These are phyloP conservation scores for Lasioglossum villosulum DNA, from an alignment of 2,888 invertebrate genomes.

Conservation along the genomic window DNA sequence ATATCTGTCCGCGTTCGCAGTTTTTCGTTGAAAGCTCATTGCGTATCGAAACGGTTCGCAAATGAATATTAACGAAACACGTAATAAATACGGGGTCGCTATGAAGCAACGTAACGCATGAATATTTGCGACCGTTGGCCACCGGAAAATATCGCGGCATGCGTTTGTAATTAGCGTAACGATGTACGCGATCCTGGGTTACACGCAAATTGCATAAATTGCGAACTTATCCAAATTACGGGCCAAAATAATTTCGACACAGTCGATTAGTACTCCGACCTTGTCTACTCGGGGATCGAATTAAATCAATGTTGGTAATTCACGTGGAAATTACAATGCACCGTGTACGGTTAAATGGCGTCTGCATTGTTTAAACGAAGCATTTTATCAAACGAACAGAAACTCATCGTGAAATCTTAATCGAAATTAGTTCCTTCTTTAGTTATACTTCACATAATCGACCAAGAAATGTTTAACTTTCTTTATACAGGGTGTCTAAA, in stretches of 20 bases:
- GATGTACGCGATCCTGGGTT: conserved; percentile 10
- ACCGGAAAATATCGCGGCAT: conserved; percentile 16
- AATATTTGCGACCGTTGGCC: conserved; percentile 10
- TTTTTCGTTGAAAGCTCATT: not conserved
- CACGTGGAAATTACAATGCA: conserved; percentile 11
- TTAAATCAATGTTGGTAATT: conserved; percentile 36
- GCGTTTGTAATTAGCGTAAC: conserved; percentile 43
- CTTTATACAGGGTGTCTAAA: too few species aligned
- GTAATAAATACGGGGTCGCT: conserved; percentile 13
- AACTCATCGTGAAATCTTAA: not conserved
- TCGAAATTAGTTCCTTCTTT: not conserved
- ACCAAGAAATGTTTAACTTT: too few species aligned
- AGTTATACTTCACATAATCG: too few species aligned
- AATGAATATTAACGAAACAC: conserved; percentile 38
- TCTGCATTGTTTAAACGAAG: not conserved
- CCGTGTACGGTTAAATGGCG: conserved; percentile 6
- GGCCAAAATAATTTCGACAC: conserved; percentile 42
- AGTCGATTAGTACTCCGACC: conserved; percentile 32
- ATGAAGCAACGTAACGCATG: not conserved
- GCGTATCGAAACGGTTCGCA: not conserved
- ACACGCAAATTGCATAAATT: conserved; percentile 43
- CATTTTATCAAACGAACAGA: not conserved
- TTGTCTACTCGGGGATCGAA: not conserved
- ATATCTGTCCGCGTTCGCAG: not conserved
- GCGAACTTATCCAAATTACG: conserved; percentile 38